Evolutionary conservation across 2,888 invertebrate genomes (phyloP).

Genomic region (Aleiodes alternator): DNA sequence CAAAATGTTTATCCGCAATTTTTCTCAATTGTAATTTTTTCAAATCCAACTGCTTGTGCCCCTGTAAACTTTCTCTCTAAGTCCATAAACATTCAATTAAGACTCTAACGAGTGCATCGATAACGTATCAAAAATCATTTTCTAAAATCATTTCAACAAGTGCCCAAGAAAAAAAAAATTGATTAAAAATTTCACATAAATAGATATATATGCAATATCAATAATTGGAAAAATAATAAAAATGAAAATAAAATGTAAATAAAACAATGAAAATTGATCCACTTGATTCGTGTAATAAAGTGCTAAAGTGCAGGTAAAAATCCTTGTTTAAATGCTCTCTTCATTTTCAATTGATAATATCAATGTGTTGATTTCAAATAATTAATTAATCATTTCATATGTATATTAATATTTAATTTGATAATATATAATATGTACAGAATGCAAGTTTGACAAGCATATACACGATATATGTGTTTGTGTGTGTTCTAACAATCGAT

Average conservation of each 20-base stretch:
- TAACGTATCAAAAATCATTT: not conserved
- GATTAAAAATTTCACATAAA: slow-evolving; percentile 6
- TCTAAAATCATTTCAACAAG: not conserved
- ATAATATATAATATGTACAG: slow-evolving; percentile 6
- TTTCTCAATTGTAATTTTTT: no score
- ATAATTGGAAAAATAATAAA: no score
- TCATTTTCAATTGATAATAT: not conserved
- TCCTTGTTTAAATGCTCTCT: slow-evolving; percentile 15
- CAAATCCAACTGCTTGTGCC: no score
- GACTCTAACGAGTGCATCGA: slow-evolving; percentile 35
- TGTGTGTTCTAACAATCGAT: slow-evolving; percentile 12
- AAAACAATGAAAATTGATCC: no score
- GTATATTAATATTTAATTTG: not conserved
- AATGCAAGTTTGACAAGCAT: slow-evolving; percentile 26
- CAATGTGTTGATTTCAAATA: not conserved
- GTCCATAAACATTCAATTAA: slow-evolving; percentile 33
- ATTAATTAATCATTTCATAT: not conserved
- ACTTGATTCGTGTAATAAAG: not conserved
- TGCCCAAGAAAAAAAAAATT: slow-evolving; percentile 3
- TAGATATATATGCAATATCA: not conserved
- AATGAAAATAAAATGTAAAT: not conserved
- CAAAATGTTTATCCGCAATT: no score
- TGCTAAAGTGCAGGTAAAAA: slow-evolving; percentile 25
- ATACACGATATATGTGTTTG: slow-evolving; percentile 6
- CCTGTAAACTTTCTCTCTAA: slow-evolving; percentile 1